Base-by-base conservation (phyloP, 2,113 vertebrate species). In the Diadophis punctatus region DNA sequence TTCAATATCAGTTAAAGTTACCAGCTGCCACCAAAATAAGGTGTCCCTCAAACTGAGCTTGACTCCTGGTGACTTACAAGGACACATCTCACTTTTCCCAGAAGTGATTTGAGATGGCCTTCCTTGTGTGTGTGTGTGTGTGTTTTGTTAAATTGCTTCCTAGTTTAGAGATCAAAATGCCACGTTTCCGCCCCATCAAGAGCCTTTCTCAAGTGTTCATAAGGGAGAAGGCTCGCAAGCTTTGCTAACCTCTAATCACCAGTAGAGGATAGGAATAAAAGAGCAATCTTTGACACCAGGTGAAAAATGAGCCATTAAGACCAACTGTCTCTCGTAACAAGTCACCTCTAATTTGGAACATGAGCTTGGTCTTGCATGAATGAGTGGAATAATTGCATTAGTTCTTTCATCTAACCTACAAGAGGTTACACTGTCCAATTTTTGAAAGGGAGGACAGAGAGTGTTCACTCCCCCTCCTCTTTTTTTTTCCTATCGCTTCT, bases 311-410 rank as follows among this genome's bases (percentile, higher is more conserved):
- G 93, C 88, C 86, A 91, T 86, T 93, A 93, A 93, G 90, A 93
- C 85, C 68, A 90, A 90, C 87, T 92, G 58, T 87, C 93, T 93
- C 90, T 48, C 74, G 27, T 63, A 90, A 90, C 87, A 90, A 93
- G 88, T 93, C 93, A 91, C 88, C 93, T 92, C 88, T 92, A 90
- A 93, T 93, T 92, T 93, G 90, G 80, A 56, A 90, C 91, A 90
- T 10, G 58, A 90, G 68, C 80, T 74, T 10, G 39, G 90, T 91
- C 90, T 23, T 89, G 93, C 93, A 90, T 87, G 93, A 92, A 87
- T 6, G 80, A 86, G 51, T 39, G 43, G 90, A 74, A 55, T 93
- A 93, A 92, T 93, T 93, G 87, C 88, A 92, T 89, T 93, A 90
- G 88, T 53, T 92, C 89, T 92, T 91, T 92, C 85, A 20, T 46